Evolutionary conservation across 30 jellyfish, hydroid and myxozoan species (phyloP).

Genomic region (Turritopsis dohrnii): DNA sequence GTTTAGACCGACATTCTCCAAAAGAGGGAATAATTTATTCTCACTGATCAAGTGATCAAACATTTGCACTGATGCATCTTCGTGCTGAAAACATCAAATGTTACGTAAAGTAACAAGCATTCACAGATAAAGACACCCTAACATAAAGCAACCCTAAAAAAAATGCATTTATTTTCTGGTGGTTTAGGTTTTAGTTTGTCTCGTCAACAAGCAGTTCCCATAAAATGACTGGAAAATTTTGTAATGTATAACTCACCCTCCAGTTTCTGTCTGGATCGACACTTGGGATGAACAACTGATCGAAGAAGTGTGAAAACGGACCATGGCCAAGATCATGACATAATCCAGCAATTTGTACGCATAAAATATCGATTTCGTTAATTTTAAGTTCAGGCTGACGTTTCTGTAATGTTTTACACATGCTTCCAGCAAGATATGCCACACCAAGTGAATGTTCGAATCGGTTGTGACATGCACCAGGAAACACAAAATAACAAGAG

Average conservation of each 20-base stretch:
- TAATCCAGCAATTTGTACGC: slow-evolving; percentile 88
- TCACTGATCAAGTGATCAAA: slow-evolving; percentile 48
- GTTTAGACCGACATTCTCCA: slow-evolving; percentile 41
- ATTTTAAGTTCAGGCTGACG: slow-evolving; percentile 60
- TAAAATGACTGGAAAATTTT: not conserved
- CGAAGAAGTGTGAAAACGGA: slow-evolving; percentile 86
- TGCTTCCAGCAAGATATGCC: slow-evolving; percentile 64
- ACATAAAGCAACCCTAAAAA: no score
- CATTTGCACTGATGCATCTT: slow-evolving; percentile 56
- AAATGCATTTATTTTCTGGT: no score
- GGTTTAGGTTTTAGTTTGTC: no score
- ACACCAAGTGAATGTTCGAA: slow-evolving; percentile 83
- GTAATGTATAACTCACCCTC: slow-evolving; percentile 36
- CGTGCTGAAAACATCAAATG: slow-evolving; percentile 44
- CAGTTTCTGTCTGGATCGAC: slow-evolving; percentile 34
- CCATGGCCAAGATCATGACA: slow-evolving; percentile 99
- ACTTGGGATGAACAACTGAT: slow-evolving; percentile 55
- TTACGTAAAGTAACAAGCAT: not conserved
- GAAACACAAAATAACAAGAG: slow-evolving; percentile 69
- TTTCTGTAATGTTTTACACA: slow-evolving; percentile 43
- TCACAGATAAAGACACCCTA: no score
- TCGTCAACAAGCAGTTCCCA: not conserved
- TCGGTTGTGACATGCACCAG: slow-evolving; percentile 97
- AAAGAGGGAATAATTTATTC: slow-evolving; percentile 34
- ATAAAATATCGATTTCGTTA: slow-evolving; percentile 54